Evolutionary conservation across 2,888 invertebrate species (phyloP), one percentile per base, ranked within the genome.

Genomic region (Spicauda simplicius): DNA sequence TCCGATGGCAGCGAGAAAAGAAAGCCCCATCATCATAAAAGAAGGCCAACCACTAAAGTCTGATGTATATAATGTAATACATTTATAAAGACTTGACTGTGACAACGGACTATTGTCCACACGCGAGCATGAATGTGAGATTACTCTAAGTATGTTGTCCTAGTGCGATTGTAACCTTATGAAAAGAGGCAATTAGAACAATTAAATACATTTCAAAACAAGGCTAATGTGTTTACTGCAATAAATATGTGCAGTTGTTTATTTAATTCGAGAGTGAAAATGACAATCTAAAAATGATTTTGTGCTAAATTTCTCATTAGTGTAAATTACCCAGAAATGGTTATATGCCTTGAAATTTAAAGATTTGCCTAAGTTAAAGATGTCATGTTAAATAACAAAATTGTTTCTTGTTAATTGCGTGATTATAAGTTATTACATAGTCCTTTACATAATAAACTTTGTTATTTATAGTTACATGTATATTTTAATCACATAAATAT

Each of bases 1-100:
- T 95, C 76, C 95, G 95, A 79, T 98, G 98, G 98, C 97, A 97
- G 84, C 95, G 95, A 73, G 96, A 97, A 81, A 97, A 97, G 88
- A 95, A 94, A 80, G 81, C 86, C 63, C 82, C 93, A 61, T 83
- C 93, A 70, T 90, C 90, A 64, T 89, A 90, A 84, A 78, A 78
- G 75, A 78, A 81, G 80, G 85, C 86, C 84, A 88, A 87, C 60
- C 76, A 77, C 72, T 79, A 80, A 88, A 91, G 90, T 90, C 90
- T 92, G 90, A 93, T 91, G 91, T 93, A 91, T 85, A 90, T 90
- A 90, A 80, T 80, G 74, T 83, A 86, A 85, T 76, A 78, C 83
- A 81, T 81, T 82, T 86, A 83, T 84, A 83, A 85, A 89, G 86
- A 88, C 90, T 86, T 81, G 72, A 73, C 83, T 84, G 87, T 82